phyloP scores from a whole-genome alignment of 2,113 vertebrate genomes.

The Pterocles gutturalis region DNA sequence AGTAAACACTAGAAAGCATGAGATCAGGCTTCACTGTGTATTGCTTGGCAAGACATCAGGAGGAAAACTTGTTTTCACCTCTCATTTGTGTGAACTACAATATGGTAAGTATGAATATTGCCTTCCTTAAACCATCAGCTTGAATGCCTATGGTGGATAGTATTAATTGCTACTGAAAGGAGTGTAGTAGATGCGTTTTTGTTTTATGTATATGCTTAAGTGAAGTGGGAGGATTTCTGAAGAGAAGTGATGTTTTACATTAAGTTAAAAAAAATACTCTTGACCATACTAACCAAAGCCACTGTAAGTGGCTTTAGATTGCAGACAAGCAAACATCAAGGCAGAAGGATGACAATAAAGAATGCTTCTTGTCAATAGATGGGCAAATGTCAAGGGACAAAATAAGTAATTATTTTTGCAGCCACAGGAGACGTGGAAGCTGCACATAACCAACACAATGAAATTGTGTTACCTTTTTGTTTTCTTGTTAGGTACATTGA shows the following conservation, averaged over 20 bases:
- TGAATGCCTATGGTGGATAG: background rate
- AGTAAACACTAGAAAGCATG: background rate
- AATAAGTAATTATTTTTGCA: background rate
- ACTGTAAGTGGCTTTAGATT: background rate
- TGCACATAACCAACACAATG: background rate
- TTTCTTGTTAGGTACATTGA: constrained; percentile 71
- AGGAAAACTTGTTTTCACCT: background rate
- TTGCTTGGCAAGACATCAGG: background rate
- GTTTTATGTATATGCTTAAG: background rate
- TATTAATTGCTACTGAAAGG: background rate
- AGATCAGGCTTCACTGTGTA: background rate
- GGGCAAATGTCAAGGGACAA: background rate
- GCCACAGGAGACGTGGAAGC: background rate
- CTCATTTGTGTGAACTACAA: background rate
- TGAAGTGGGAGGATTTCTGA: background rate
- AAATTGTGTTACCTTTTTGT: background rate
- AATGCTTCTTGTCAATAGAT: background rate
- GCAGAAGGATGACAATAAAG: background rate
- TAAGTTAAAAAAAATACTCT: background rate
- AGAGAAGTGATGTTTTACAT: background rate
- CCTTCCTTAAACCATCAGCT: background rate
- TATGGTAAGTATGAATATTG: background rate
- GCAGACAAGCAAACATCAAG: background rate
- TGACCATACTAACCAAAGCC: background rate
- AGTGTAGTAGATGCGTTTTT: background rate